Base-by-base conservation (phyloP, 2,113 vertebrate genomes). In the Nothoprocta pentlandii region DNA sequence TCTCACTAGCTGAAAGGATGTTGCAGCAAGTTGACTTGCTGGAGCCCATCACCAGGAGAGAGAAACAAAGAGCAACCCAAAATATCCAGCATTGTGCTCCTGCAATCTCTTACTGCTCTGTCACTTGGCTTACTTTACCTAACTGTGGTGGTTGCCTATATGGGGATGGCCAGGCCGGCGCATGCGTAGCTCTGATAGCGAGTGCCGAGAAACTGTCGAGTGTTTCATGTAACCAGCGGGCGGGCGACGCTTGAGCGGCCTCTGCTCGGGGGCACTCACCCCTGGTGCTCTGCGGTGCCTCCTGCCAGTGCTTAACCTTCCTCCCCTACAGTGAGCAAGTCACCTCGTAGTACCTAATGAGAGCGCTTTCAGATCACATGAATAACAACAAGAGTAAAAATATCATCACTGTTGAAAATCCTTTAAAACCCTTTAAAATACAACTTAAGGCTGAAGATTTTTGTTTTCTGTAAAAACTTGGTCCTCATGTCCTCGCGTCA, bases 401-500 rank as follows among this genome's bases (percentile, higher is more conserved):
- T 61, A 6, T 34, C 70, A 67, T 74, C 0, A 1, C 22, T 85
- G 42, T 41, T 83, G 83, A 85, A 86, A 92, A 56, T 23, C 9
- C 16, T 93, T 80, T 86, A 88, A 90, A 93, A 77, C 21, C 49
- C 21, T 49, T 49, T 49, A 23, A 80, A 94, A 66, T 62, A 26
- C 26, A 56, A 56, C 54, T 56, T 30, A 28, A 14, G 28, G 16
- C 26, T 56, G 26, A 56, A 56, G 54, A 56, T 56, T 56, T 22
- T 22, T 56, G 14, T 56, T 16, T 56, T 56, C 54, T 56, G 54
- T 32, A 58, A 64, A 1, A 81, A 89, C 39, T 79, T 19, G 36
- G 13, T 63, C 28, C 3, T 58, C 51, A 13, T 73, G 17, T 63
- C 67, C 26, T 62, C 79, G 9, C 10, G 74, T 0, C 25, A 28